These are phyloP conservation scores for Akabosia matsudoensis DNA, from an alignment of 1,140 invertebrate genomes.

Conservation along the genomic window DNA sequence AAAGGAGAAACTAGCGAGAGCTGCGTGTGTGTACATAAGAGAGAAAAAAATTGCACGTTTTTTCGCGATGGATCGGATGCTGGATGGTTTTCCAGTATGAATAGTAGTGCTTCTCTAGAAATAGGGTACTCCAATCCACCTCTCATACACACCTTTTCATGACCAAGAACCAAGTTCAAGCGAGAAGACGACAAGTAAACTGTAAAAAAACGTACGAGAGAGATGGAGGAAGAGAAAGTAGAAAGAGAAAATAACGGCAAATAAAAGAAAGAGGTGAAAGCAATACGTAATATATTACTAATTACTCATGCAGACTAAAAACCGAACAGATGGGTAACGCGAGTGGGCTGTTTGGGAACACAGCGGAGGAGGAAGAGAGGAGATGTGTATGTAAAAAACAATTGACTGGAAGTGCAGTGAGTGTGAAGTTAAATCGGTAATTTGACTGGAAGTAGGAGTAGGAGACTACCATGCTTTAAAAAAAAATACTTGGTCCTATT, in stretches of 20 bases:
- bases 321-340: not conserved
- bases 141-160: constrained; percentile 6
- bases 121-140: no score
- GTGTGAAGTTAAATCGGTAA: no score
- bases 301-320: not conserved
- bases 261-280: not conserved
- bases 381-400: not conserved
- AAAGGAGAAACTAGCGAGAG: not conserved
- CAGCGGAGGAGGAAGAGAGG: not conserved
- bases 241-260: not conserved
- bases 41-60: constrained; percentile 5
- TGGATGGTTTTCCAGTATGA: no score
- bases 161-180: not conserved
- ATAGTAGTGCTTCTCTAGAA: no score
- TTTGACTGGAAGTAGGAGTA: no score
- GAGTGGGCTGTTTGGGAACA: not conserved
- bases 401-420: not conserved
- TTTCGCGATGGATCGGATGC: no score
- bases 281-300: not conserved
- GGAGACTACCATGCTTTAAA: no score
- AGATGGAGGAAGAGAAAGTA: constrained; percentile 7
- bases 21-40: not conserved
- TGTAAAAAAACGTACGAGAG: not conserved
- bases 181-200: not conserved
- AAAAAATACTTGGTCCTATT: no score